phyloP scores from a whole-genome alignment of 2,113 vertebrate genomes.

The Ibidorhyncha struthersii region DNA sequence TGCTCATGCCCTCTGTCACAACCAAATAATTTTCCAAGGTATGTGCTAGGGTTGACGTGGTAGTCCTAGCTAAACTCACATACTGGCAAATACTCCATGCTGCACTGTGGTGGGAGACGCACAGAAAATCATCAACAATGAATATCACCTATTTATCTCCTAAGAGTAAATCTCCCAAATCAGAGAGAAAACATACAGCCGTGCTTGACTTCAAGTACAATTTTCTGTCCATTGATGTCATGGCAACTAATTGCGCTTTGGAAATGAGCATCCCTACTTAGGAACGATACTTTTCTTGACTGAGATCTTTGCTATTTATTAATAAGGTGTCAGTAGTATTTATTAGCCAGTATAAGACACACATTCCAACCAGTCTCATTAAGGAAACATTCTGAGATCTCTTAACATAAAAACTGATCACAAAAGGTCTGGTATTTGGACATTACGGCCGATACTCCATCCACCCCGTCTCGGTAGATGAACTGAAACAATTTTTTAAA shows the following conservation, averaged over 20 bases:
- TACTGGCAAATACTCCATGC: neutral
- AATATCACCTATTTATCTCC: neutral
- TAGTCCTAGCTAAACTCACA: neutral
- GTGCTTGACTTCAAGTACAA: neutral
- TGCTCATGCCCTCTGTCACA: neutral
- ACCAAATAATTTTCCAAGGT: neutral
- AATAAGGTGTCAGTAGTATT: neutral
- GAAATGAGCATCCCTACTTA: neutral
- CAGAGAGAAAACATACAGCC: neutral
- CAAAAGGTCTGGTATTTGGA: neutral
- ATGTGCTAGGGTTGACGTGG: fast-evolving
- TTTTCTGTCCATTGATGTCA: neutral
- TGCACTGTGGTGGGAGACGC: neutral
- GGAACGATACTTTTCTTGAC: neutral
- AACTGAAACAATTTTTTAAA: neutral
- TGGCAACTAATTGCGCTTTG: neutral
- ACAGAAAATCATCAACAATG: neutral
- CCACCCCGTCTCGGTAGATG: neutral
- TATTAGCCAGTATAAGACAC: neutral
- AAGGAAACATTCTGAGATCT: neutral
- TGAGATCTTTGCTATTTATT: neutral
- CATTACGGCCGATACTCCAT: neutral
- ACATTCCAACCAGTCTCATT: neutral
- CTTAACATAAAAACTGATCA: neutral
- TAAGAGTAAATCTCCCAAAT: neutral